These are phyloP conservation scores for Exocentrus adspersus DNA, from an alignment of 2,888 invertebrate species.

Conservation along the genomic window DNA sequence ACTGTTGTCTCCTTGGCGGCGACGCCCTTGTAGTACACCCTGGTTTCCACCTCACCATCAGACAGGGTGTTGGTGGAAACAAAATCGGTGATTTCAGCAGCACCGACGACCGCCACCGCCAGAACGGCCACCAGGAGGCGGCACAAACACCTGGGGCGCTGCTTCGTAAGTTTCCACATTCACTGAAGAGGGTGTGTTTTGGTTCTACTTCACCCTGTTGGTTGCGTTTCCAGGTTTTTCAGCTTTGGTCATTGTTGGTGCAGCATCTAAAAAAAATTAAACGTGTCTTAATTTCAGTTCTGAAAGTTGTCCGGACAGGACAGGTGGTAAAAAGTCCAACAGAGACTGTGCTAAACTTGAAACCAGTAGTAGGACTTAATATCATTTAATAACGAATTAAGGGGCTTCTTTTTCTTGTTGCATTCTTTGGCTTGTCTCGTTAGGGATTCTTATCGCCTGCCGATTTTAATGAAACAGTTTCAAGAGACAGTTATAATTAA, in stretches of 20 bases:
- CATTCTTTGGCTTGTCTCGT: too few relatives aligned
- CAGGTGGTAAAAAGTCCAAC: too few relatives aligned
- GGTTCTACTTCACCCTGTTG: neutral
- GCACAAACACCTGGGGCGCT: constrained; percentile 51
- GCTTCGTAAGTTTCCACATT: constrained; percentile 43
- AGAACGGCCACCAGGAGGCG: constrained; percentile 52
- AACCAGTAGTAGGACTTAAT: too few relatives aligned
- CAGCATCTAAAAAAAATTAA: too few relatives aligned
- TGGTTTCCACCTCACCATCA: constrained; percentile 77
- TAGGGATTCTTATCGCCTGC: too few relatives aligned
- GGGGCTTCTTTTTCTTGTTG: too few relatives aligned
- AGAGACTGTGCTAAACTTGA: too few relatives aligned
- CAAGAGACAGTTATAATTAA: too few relatives aligned
- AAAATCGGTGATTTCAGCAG: constrained; percentile 68
- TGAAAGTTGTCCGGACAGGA: too few relatives aligned
- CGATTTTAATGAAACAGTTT: too few relatives aligned
- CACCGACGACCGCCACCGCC: constrained; percentile 40
- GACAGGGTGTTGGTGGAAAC: constrained; percentile 72
- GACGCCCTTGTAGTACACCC: constrained; percentile 72
- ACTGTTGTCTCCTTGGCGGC: constrained; percentile 76
- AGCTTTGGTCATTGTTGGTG: neutral
- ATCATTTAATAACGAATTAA: too few relatives aligned
- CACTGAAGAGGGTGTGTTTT: constrained; percentile 33
- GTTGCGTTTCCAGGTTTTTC: neutral
- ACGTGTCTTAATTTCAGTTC: too few relatives aligned